Conservation (phyloP, 30 jellyfish, hydroid and myxozoan genomes). For the Haliclystus octoradiatus region DNA sequence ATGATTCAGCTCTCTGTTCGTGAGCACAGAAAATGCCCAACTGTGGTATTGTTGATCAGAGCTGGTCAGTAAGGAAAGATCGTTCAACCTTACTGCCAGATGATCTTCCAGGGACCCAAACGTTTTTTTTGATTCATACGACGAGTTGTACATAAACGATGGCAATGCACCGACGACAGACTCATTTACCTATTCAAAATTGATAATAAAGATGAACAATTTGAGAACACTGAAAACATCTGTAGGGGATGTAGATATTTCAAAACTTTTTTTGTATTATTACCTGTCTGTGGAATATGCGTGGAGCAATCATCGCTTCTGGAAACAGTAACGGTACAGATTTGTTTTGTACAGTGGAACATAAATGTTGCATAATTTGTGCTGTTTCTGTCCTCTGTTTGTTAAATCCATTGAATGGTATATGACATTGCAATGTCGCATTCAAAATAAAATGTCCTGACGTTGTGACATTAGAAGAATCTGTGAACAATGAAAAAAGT, state of each 20-base stretch:
- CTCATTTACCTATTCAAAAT: not conserved
- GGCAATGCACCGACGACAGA: not conserved
- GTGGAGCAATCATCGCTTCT: not conserved
- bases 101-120: not conserved
- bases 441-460: not conserved
- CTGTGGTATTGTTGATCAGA: not conserved
- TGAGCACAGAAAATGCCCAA: not conserved
- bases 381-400: not conserved
- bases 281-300: not conserved
- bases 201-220: too few species aligned
- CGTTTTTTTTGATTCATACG: too few species aligned
- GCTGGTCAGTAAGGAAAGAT: not conserved
- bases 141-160: not conserved
- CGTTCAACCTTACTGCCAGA: not conserved
- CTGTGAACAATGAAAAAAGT: too few species aligned
- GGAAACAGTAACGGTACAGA: not conserved
- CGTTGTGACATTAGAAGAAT: too few species aligned
- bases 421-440: not conserved
- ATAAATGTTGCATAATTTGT: not conserved
- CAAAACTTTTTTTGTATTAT: too few species aligned
- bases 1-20: not conserved
- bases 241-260: too few species aligned
- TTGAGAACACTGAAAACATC: too few species aligned
- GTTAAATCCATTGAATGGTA: not conserved
- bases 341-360: not conserved